These are phyloP conservation scores for Eupithecia insigniata DNA, from an alignment of 2,888 invertebrate genomes.

Conservation along the genomic window DNA sequence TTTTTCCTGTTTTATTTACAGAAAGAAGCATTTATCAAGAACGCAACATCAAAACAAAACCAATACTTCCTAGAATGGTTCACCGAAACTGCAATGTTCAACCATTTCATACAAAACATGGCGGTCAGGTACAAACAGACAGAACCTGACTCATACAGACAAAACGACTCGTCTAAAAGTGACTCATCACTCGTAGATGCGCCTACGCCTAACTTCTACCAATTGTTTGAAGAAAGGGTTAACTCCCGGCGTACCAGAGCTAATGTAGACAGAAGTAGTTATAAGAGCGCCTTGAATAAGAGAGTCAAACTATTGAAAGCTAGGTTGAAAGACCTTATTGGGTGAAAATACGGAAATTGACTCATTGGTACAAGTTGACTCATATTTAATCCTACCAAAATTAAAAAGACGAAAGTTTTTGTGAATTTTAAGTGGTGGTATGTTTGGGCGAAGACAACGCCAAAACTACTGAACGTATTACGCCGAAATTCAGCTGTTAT, in stretches of 20 bases:
- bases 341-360: constrained; percentile 46
- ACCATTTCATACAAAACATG: constrained; percentile 87
- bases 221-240: constrained; percentile 68
- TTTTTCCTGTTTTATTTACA: constrained; percentile 67
- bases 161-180: constrained; percentile 33
- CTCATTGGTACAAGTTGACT: constrained; percentile 2
- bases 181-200: constrained; percentile 62
- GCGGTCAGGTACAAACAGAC: constrained; percentile 51
- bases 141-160: constrained; percentile 36
- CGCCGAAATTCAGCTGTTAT: background rate
- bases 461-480: background rate
- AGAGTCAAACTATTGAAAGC: constrained; percentile 72
- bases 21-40: constrained; percentile 89
- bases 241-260: constrained; percentile 52
- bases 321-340: constrained; percentile 74
- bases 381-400: background rate
- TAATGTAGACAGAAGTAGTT: constrained; percentile 63
- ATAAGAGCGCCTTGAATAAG: constrained; percentile 75
- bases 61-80: constrained; percentile 94
- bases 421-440: too few species aligned
- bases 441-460: background rate
- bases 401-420: background rate
- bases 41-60: constrained; percentile 85
- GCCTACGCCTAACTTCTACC: constrained; percentile 75
- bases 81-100: constrained; percentile 94